Evolutionary conservation across 2,113 vertebrate species (phyloP), one percentile per base, ranked within the genome.

Genomic region (Meriones unguiculatus): DNA sequence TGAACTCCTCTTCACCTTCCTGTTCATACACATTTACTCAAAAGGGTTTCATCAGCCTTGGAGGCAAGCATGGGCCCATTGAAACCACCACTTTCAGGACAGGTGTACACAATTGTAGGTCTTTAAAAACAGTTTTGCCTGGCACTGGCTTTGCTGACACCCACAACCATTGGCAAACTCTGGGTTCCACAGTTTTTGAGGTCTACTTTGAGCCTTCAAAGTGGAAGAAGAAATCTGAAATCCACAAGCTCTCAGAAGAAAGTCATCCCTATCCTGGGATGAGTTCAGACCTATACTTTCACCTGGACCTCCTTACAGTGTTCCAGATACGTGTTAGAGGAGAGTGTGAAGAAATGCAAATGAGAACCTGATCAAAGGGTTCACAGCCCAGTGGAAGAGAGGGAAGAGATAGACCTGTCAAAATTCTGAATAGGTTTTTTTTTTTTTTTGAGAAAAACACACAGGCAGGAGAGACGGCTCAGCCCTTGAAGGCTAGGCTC

Each of bases 401-500:
- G 46, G 69, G 38, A 15, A 90, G 32, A 59, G 12, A 35, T 20
- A 38, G 69, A 84, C n/a, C 54, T 54, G 22, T 22, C n/a, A 28
- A 77, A 81, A 81, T n/a, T 52, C 28, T 65, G 5, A 9, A 11
- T 24, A 70, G 70, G 35, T 73, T 95, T 86, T 75, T 57, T 72
- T 46, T 65, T 93, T 80, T 95, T 82, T 46, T 38, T 46, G 87
- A 57, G 87, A 46, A 97, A 96, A 69, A 46, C 46, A 46, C 46
- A 46, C 46, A 46, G 46, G 46, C 46, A 46, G 46, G 46, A 46
- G 46, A 46, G 46, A 46, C 5, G 46, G 46, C 46, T 46, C 46
- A 46, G 46, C 46, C 46, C 46, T 46, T 46, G 46, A 46, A 46
- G 46, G 46, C 46, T 46, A 46, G 46, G 46, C 46, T 46, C 46